Base-by-base conservation (phyloP, 2,888 invertebrate species). In the Orgyia antiqua region DNA sequence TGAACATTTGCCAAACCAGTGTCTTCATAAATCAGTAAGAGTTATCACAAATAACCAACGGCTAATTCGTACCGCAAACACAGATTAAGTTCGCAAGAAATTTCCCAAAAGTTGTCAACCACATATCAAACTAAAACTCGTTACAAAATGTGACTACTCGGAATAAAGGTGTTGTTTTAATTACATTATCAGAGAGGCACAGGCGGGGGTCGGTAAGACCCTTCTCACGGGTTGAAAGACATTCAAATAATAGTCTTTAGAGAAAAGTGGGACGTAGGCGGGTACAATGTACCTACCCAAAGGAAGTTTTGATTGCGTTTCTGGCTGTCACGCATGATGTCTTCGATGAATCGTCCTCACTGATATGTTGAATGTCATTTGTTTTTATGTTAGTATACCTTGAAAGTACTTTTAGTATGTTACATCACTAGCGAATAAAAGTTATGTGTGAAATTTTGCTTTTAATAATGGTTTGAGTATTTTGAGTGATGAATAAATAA, bases 131-230 rank as follows among this genome's bases (percentile, higher is more conserved):
- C 59, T 62, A 54, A 59, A 66, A 68, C 64, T 66, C 56, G 58
- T 58, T 58, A 54, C 66, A 68, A 70, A 72, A 74, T 67, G 68
- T 62, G 69, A 69, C 68, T 67, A 59, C 58, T 61, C 51, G 36
- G 70, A 75, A 82, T 83, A 78, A 84, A 86, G 84, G 84, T 86
- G 84, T 84, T 84, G 80, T 86, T 84, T 86, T 86, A 86, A 86
- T 86, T 86, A 86, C 84, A 86, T 86, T 86, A 86, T 86, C 86
- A 78, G 72, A 61, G 62, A 45, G 58, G 69, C 75, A 79, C 86
- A 84, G 84, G 78, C 83, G 68, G 60, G 65, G 56, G 66, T n/a
- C 28, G 20, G 36, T 36, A 31, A 58, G 71, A 83, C 86, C 84
- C 84, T 84, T 75, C 82, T 84, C 86, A 83, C 83, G 70, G 74